Evolutionary conservation across 2,113 vertebrate species (phyloP).

Genomic region (Phrynocephalus versicolor): DNA sequence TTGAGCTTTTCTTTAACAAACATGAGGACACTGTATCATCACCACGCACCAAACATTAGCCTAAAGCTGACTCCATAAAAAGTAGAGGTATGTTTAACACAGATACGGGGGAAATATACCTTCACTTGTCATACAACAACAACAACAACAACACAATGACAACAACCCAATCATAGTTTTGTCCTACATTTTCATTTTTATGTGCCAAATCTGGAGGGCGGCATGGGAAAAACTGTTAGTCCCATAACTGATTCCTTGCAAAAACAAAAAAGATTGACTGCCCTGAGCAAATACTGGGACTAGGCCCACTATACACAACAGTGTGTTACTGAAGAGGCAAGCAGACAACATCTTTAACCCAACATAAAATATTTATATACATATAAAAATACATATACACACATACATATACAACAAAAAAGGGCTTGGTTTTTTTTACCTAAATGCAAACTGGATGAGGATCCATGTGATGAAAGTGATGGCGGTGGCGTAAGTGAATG

Average conservation of each 20-base stretch:
- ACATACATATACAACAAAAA: slow-evolving; percentile 78
- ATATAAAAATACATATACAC: slow-evolving; percentile 80
- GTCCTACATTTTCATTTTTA: slow-evolving; percentile 33
- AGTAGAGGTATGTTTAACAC: slow-evolving; percentile 29
- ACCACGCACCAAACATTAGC: slow-evolving; percentile 24
- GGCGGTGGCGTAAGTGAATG: slow-evolving; percentile 98
- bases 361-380: slow-evolving; percentile 80
- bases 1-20: slow-evolving; percentile 30
- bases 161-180: slow-evolving; percentile 47
- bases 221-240: slow-evolving; percentile 45
- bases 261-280: slow-evolving; percentile 24
- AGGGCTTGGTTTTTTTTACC: slow-evolving; percentile 80
- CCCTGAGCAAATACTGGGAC: slow-evolving; percentile 50
- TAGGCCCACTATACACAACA: slow-evolving; percentile 54
- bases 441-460: slow-evolving; percentile 96
- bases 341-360: slow-evolving; percentile 80
- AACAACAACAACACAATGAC: slow-evolving; percentile 37
- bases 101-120: slow-evolving; percentile 47
- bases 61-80: slow-evolving; percentile 31
- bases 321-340: slow-evolving; percentile 73
- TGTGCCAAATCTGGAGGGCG: slow-evolving; percentile 26
- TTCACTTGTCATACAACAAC: slow-evolving; percentile 41
- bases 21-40: slow-evolving; percentile 28
- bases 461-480: slow-evolving; percentile 96
- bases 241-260: slow-evolving; percentile 48